phyloP scores from a whole-genome alignment of 1,140 invertebrate genomes.

The Reticulitermes speratus region DNA sequence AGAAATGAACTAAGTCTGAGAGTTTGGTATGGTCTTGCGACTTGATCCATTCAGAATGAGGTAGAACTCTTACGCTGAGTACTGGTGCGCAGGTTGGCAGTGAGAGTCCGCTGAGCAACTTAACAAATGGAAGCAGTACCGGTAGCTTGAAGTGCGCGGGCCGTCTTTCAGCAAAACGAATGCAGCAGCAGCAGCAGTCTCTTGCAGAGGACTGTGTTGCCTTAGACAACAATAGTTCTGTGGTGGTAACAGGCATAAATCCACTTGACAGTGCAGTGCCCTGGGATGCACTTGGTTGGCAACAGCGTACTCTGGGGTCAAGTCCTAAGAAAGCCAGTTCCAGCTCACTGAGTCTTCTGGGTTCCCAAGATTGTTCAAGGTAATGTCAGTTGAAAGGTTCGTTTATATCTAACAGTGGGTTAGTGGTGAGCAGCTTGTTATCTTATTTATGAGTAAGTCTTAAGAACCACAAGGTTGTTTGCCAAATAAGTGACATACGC shows the following conservation, averaged over 20 bases:
- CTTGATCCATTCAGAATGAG: too few relatives aligned
- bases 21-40: too few relatives aligned
- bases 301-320: background rate
- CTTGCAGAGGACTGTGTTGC: conserved; percentile 36
- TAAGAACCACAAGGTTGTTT: too few relatives aligned
- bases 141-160: conserved; percentile 36
- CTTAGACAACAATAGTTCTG: conserved; percentile 34
- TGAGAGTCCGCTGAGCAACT: conserved; percentile 26
- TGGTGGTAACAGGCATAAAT: conserved; percentile 38
- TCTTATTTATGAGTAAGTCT: too few relatives aligned
- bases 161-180: conserved; percentile 4
- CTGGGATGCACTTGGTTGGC: conserved; percentile 7
- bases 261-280: conserved; percentile 30
- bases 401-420: too few relatives aligned
- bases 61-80: too few relatives aligned
- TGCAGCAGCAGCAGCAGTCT: conserved; percentile 31
- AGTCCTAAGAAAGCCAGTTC: conserved; percentile 37
- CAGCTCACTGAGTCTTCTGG: conserved; percentile 39
- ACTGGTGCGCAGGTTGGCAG: conserved; percentile 23
- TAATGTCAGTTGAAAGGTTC: conserved; percentile 21
- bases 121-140: conserved; percentile 28
- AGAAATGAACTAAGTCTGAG: too few relatives aligned
- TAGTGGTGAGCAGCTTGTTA: too few relatives aligned
- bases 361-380: conserved; percentile 40
- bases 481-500: too few relatives aligned